These are phyloP conservation scores for Festucalex cinctus DNA, from an alignment of 2,113 vertebrate species.

Conservation along the genomic window DNA sequence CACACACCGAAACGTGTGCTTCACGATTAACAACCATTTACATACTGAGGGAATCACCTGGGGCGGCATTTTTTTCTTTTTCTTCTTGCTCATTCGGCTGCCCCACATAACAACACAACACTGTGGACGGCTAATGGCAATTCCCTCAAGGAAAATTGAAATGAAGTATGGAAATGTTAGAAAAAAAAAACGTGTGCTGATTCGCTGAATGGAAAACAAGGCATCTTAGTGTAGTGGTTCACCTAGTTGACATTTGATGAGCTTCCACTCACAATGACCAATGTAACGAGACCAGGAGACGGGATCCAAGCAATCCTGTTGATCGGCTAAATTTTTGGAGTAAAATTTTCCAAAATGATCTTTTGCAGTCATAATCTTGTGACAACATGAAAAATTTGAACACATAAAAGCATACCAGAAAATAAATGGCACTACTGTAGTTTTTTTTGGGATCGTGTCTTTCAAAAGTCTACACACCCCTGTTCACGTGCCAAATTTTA, in stretches of 20 bases:
- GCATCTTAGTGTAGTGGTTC: not conserved
- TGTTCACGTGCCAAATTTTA: too few relatives aligned
- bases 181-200: not conserved
- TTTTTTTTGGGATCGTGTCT: too few relatives aligned
- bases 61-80: conserved; percentile 15
- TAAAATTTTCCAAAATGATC: too few relatives aligned
- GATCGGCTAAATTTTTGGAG: too few relatives aligned
- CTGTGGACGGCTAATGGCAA: not conserved
- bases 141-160: not conserved
- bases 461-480: too few relatives aligned
- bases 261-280: not conserved
- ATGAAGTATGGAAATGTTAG: not conserved
- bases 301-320: too few relatives aligned
- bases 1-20: conserved; percentile 21
- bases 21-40: conserved; percentile 48
- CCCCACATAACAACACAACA: not conserved
- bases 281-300: too few relatives aligned
- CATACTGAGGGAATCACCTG: conserved; percentile 35
- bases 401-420: too few relatives aligned
- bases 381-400: too few relatives aligned
- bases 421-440: too few relatives aligned
- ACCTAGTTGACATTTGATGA: not conserved
- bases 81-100: not conserved
- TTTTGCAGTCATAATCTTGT: too few relatives aligned
- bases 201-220: not conserved